Evolutionary conservation across 2,888 invertebrate genomes (phyloP).

Genomic region (Petrolisthes cinctipes): DNA sequence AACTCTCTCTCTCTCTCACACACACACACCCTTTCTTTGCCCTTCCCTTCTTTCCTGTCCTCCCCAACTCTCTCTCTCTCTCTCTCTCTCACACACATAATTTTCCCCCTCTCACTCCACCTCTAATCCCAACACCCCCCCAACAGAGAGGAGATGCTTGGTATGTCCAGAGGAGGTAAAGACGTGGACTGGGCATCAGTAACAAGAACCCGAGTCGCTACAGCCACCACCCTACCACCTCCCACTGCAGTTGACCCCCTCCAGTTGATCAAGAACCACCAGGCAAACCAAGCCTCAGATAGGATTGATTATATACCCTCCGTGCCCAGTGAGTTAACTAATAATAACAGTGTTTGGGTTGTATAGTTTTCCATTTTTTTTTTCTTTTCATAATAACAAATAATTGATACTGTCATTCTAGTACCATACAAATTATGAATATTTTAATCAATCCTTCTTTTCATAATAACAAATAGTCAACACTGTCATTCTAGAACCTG

Average conservation of each 20-base stretch:
- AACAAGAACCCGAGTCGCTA: conserved; percentile 82
- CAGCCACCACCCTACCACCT: conserved; percentile 71
- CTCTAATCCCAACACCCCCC: not conserved
- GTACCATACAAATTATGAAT: too few species aligned
- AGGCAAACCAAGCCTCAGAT: not conserved
- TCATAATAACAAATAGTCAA: too few species aligned
- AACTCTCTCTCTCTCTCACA: not conserved
- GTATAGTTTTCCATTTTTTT: not conserved
- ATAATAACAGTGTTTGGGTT: not conserved
- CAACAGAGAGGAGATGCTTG: conserved; percentile 84
- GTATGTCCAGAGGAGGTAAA: conserved; percentile 85
- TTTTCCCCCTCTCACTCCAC: not conserved
- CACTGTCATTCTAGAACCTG: too few species aligned
- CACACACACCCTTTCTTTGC: not conserved
- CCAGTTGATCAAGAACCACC: not conserved
- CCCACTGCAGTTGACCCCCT: conserved; percentile 36
- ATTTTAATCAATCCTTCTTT: too few species aligned
- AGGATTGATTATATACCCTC: conserved; percentile 12
- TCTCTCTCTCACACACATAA: not conserved
- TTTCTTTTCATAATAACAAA: not conserved
- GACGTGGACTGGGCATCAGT: conserved; percentile 88
- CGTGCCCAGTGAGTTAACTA: conserved; percentile 36
- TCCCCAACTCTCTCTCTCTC: not conserved
- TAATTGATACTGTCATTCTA: not conserved
- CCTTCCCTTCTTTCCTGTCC: not conserved